Conservation (phyloP, 2,888 invertebrate species). For the Bombylius discolor region DNA sequence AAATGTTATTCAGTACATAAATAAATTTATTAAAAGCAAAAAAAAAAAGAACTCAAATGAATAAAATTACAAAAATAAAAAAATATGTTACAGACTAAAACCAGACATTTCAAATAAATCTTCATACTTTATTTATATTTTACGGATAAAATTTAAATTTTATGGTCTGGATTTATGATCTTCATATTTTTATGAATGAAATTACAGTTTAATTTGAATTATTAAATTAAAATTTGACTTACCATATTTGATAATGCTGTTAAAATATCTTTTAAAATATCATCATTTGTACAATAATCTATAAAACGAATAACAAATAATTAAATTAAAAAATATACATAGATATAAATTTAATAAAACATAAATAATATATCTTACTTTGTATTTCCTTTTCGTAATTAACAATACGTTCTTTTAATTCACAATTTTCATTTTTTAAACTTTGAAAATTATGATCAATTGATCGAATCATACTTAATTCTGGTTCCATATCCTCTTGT, state of each 20-base stretch:
- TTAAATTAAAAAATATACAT: no score
- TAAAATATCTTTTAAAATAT: constrained; percentile 5
- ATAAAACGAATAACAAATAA: background rate
- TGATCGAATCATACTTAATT: constrained; percentile 2
- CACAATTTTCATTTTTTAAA: constrained; percentile 4
- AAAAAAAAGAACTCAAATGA: no score
- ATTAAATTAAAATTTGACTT: background rate
- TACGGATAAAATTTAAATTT: no score
- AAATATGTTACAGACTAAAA: no score
- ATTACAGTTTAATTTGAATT: no score
- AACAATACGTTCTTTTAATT: constrained; percentile 1
- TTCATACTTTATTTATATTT: no score
- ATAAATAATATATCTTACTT: background rate
- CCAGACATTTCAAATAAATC: no score
- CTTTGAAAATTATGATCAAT: background rate
- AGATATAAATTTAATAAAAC: no score
- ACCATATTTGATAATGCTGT: constrained; percentile 6
- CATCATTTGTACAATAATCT: background rate
- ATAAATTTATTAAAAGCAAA: background rate
- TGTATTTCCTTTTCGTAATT: constrained; percentile 3
- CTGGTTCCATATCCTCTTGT: constrained; percentile 8
- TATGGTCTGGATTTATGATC: no score
- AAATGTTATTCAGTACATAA: no score
- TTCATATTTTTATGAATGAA: no score
- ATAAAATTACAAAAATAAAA: no score